phyloP scores from a whole-genome alignment of 2,888 invertebrate genomes.

The Bruchidius siliquastri region DNA sequence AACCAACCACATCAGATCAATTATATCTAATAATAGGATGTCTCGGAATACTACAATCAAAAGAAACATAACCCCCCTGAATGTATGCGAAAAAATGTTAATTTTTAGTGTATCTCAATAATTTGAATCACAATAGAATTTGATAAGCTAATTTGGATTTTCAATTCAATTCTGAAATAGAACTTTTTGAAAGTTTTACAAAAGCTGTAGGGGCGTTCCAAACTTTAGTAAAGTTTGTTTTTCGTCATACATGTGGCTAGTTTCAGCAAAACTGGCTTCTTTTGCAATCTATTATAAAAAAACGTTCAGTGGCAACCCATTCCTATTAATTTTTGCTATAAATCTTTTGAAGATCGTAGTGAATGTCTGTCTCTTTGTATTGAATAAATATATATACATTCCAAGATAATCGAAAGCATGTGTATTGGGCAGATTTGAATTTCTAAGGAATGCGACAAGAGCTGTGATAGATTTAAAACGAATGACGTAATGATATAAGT shows the following conservation, averaged over 20 bases:
- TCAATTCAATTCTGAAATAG: too few relatives aligned
- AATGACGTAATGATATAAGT: conserved; percentile 40
- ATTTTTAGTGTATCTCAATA: too few relatives aligned
- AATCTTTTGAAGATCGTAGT: background rate
- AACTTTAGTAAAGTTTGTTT: too few relatives aligned
- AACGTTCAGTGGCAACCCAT: background rate
- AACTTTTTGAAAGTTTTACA: too few relatives aligned
- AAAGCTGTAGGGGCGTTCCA: too few relatives aligned
- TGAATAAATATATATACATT: background rate
- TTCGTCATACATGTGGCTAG: too few relatives aligned
- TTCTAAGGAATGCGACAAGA: conserved; percentile 33
- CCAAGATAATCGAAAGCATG: background rate
- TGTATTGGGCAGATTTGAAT: conserved; percentile 15
- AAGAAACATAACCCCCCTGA: too few relatives aligned
- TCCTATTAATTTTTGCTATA: background rate
- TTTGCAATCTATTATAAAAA: background rate
- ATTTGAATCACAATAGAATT: too few relatives aligned
- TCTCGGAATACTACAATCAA: too few relatives aligned
- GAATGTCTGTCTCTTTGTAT: background rate
- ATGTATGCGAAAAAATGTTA: too few relatives aligned
- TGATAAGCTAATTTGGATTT: too few relatives aligned
- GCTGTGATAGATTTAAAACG: conserved; percentile 47
- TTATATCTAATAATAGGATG: background rate
- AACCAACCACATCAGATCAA: background rate
- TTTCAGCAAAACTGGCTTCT: too few relatives aligned